These are phyloP conservation scores for Hymenopus coronatus DNA, from an alignment of 2,888 invertebrate species.

Conservation along the genomic window DNA sequence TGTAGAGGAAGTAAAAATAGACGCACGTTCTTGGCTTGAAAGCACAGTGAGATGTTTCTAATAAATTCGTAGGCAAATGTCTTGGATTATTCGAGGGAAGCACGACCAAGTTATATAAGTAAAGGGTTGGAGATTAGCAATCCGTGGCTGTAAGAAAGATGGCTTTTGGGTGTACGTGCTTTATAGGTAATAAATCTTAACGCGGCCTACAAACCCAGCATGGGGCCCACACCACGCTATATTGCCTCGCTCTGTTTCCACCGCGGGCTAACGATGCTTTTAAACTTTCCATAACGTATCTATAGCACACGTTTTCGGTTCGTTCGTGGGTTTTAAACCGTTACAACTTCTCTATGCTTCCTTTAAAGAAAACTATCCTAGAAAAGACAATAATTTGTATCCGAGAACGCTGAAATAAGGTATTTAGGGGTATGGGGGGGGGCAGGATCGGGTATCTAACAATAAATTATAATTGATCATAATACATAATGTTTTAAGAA, in stretches of 20 bases:
- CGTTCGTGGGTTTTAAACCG: background rate
- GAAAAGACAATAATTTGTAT: too few species aligned
- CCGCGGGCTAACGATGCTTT: background rate
- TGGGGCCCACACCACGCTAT: background rate
- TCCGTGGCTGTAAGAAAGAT: background rate
- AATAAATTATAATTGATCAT: too few species aligned
- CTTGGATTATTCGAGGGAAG: background rate
- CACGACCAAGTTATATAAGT: background rate
- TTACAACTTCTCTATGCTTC: background rate
- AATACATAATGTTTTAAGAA: too few species aligned
- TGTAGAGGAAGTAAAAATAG: too few species aligned
- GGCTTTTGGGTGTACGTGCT: background rate
- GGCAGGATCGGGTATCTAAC: too few species aligned
- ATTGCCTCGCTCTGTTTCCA: background rate
- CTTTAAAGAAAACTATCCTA: background rate
- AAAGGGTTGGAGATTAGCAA: background rate
- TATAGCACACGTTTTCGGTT: background rate
- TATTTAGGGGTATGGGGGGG: too few species aligned
- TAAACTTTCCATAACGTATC: background rate
- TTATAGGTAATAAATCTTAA: background rate
- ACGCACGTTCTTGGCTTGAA: too few species aligned
- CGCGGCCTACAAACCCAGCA: background rate
- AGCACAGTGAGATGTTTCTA: background rate
- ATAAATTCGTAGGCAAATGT: background rate
- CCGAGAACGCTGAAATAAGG: too few species aligned